Conservation (phyloP, 2,797 vertebrate genomes). For the Aulostomus chinensis region DNA sequence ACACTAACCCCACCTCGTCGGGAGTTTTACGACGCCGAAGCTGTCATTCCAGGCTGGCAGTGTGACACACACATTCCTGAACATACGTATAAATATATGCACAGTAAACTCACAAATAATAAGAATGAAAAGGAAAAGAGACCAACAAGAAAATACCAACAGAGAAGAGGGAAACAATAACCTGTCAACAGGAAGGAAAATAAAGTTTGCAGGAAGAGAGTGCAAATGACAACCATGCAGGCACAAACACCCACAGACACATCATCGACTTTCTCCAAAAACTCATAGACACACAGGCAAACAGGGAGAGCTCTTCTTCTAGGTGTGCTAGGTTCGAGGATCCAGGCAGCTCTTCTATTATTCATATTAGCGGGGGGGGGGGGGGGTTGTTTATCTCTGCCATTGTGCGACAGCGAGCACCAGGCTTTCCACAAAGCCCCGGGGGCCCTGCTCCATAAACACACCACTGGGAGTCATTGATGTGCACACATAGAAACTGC, state of each 20-base stretch:
- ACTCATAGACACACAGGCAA: constrained; percentile 13
- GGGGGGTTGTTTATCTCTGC: constrained; percentile 59
- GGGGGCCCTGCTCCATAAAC: constrained; percentile 57
- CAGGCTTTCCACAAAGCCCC: constrained; percentile 47
- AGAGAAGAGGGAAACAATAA: constrained; percentile 14
- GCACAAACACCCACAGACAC: constrained; percentile 4
- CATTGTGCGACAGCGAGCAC: constrained; percentile 45
- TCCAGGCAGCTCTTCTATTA: constrained; percentile 67
- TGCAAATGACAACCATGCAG: constrained; percentile 20
- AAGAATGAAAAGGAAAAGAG: constrained; percentile 8
- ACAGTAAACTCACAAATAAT: not conserved
- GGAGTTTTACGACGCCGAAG: not conserved
- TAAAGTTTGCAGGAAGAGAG: constrained; percentile 24
- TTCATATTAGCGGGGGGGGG: constrained; percentile 57
- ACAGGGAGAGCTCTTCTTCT: constrained; percentile 31
- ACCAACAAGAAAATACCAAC: constrained; percentile 27
- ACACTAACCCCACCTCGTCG: constrained; percentile 12
- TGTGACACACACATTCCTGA: not conserved
- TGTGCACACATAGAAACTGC: constrained; percentile 12
- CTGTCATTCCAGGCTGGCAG: not conserved
- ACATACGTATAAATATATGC: not conserved
- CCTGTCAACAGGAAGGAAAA: constrained; percentile 12
- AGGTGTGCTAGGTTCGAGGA: constrained; percentile 24
- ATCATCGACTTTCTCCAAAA: constrained; percentile 14
- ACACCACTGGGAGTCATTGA: constrained; percentile 54